phyloP scores from a whole-genome alignment of 2,113 vertebrate species.

The Oryzias celebensis region DNA sequence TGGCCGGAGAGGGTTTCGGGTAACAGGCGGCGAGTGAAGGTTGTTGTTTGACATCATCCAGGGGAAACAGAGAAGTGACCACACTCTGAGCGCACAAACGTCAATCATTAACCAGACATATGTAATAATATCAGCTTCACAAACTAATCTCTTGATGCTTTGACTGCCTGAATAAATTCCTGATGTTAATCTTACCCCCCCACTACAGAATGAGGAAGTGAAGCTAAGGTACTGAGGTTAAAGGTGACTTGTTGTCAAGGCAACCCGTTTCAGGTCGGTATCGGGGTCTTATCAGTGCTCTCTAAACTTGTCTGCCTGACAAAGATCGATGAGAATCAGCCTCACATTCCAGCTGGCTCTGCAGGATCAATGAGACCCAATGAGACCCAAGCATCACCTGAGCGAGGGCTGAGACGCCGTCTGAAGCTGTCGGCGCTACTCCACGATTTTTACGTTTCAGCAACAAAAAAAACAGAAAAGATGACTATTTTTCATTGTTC shows the following conservation, averaged over 20 bases:
- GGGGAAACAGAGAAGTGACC: background rate
- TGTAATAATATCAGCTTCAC: background rate
- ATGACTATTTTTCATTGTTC: too few relatives aligned
- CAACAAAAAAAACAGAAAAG: too few relatives aligned
- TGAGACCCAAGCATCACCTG: too few relatives aligned
- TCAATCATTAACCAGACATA: background rate
- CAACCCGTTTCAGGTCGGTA: slow-evolving; percentile 48
- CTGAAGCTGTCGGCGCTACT: too few relatives aligned
- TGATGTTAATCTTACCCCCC: slow-evolving; percentile 7
- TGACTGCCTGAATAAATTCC: background rate
- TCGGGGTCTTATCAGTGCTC: slow-evolving; percentile 58
- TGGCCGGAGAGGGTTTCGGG: slow-evolving; percentile 46
- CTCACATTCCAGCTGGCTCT: slow-evolving; percentile 41
- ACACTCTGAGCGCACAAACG: background rate
- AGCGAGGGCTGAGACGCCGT: too few relatives aligned
- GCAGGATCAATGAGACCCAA: background rate
- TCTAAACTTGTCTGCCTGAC: slow-evolving; percentile 32
- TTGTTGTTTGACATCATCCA: background rate
- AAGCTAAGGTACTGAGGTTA: slow-evolving; percentile 50
- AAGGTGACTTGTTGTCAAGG: slow-evolving; percentile 54
- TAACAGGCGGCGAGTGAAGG: slow-evolving; percentile 22
- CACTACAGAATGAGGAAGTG: slow-evolving; percentile 52
- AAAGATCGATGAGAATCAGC: slow-evolving; percentile 42
- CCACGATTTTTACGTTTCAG: too few relatives aligned
- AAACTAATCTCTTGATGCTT: slow-evolving; percentile 2